Base-by-base conservation (phyloP, 2,888 invertebrate species). In the Malachius bipustulatus region DNA sequence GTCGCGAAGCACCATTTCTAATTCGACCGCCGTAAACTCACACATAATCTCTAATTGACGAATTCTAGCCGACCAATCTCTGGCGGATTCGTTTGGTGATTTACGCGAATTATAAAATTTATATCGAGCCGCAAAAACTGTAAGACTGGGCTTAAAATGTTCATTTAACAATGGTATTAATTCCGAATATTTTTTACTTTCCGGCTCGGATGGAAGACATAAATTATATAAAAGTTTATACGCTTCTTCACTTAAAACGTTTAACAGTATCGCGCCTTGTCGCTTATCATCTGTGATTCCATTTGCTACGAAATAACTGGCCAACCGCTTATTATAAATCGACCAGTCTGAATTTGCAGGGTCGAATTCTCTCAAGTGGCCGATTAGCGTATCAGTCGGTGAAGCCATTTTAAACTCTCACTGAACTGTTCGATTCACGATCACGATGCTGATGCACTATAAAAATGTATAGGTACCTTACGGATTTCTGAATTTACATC, bases 161-260 rank as follows among this genome's bases (percentile, higher is more conserved):
- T 39, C 26, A n/a, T 28, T 16, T 16, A 44, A 32, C 31, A 42
- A 16, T 16, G 34, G 26, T n/a, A 32, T 15, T 14, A 41, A 13
- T n/a, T 41, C 36, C 3, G 27, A 34, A 14, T 32, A 43, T 8
- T 27, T 26, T 36, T 39, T 38, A 13, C 15, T 15, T 32, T 36
- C 38, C 1, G 37, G 39, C 31, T 32, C 19, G 13, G n/a, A 27
- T 16, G 41, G 42, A 14, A 44, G 26, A 12, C 30, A 44, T 14
- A 41, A 27, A 30, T 36, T 45, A 24, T 15, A 41, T 6, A 43
- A 34, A 30, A 41, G 26, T 40, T 37, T 45, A 19, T 42, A 41
- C 6, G 33, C 41, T 9, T 36, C 38, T 34, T 42, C 36, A 11
- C 31, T 34, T 2, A 33, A 28, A 19, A 30, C 34, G 29, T 39